Conservation (phyloP, 1,140 invertebrate genomes). For the Papilio glaucus region DNA sequence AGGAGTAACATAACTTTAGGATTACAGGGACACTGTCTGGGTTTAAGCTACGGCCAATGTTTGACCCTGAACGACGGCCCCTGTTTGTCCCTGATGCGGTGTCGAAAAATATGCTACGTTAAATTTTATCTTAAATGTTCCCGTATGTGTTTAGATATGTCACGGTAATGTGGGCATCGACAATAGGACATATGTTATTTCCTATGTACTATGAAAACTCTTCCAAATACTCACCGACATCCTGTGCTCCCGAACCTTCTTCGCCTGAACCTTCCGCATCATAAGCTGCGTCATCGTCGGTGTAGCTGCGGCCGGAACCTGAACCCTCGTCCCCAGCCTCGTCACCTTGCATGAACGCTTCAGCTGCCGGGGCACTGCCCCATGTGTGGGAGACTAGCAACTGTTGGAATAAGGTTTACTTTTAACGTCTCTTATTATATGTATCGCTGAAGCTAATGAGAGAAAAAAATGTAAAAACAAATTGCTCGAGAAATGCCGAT, state of each 20-base stretch:
- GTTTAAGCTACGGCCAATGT: too few relatives aligned
- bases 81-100: too few relatives aligned
- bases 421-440: not conserved
- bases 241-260: constrained; percentile 69
- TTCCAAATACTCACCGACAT: constrained; percentile 51
- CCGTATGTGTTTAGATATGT: too few relatives aligned
- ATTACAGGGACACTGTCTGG: too few relatives aligned
- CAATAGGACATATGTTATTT: too few relatives aligned
- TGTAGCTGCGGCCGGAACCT: constrained; percentile 68
- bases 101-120: too few relatives aligned
- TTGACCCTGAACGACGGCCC: too few relatives aligned
- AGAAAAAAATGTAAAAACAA: not conserved
- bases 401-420: constrained; percentile 47
- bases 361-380: constrained; percentile 58
- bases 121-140: too few relatives aligned
- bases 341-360: constrained; percentile 80
- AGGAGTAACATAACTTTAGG: too few relatives aligned
- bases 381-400: constrained; percentile 69
- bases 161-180: too few relatives aligned
- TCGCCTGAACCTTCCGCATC: constrained; percentile 70
- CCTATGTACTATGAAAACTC: not conserved
- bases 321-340: constrained; percentile 75
- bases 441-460: not conserved
- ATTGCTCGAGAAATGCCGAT: constrained; percentile 2
- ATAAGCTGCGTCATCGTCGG: constrained; percentile 65